Evolutionary conservation across 2,113 vertebrate genomes (phyloP).

Genomic region (Mionectes macconnelli): DNA sequence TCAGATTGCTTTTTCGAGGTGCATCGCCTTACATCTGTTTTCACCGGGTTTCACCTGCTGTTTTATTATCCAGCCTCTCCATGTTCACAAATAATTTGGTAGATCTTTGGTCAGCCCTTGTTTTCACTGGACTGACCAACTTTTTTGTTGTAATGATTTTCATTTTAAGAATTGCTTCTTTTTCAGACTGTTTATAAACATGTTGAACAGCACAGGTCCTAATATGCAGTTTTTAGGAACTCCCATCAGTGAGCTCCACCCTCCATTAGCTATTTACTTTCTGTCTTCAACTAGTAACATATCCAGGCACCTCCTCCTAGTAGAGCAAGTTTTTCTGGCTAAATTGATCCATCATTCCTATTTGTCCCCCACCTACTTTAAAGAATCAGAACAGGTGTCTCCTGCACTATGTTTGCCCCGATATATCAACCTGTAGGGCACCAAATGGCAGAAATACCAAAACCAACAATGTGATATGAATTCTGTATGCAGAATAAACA

Average conservation of each 20-base stretch:
- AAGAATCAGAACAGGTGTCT: background rate
- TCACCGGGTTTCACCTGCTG: background rate
- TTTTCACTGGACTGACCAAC: background rate
- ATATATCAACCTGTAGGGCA: background rate
- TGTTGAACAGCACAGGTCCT: background rate
- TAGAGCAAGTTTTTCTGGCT: background rate
- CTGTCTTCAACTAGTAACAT: background rate
- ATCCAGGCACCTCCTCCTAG: background rate
- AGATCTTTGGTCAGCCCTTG: background rate
- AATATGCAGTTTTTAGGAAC: background rate
- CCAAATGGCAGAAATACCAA: background rate
- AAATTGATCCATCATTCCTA: background rate
- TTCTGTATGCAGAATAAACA: background rate
- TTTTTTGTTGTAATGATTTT: background rate
- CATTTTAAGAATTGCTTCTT: background rate
- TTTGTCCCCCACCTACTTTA: background rate
- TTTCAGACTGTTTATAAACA: background rate
- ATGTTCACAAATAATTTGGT: background rate
- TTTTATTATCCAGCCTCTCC: background rate
- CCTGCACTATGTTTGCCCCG: rapidly evolving
- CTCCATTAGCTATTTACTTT: background rate
- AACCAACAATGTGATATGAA: background rate
- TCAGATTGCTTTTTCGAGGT: background rate
- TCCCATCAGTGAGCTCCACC: background rate
- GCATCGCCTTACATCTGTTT: background rate